Evolutionary conservation across 1,140 invertebrate genomes (phyloP).

Genomic region (Ceratitis capitata): DNA sequence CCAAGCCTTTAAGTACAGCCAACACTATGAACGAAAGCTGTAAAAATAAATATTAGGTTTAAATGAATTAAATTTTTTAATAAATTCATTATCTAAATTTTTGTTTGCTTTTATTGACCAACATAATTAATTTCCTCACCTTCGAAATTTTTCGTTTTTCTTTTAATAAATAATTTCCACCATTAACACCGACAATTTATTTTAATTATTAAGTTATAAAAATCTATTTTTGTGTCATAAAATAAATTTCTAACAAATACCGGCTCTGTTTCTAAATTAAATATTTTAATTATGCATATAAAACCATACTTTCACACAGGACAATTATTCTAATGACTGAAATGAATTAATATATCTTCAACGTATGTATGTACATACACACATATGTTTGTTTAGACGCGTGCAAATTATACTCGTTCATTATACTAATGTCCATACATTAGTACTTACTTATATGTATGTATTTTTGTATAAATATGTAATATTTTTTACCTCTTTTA

Average conservation of each 20-base stretch:
- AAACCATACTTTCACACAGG: background rate
- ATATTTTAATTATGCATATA: background rate
- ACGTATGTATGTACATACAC: background rate
- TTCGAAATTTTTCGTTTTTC: no score
- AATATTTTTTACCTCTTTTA: background rate
- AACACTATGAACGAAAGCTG: no score
- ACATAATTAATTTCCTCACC: no score
- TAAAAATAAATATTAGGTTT: no score
- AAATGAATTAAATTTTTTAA: no score
- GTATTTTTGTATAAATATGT: background rate
- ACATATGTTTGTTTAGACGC: background rate
- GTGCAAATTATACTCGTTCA: background rate
- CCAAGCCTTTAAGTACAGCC: no score
- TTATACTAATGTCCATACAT: background rate
- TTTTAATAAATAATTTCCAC: no score
- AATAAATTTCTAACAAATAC: no score
- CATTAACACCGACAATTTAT: background rate
- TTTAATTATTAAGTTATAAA: background rate
- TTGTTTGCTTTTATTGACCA: no score
- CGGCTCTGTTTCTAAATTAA: background rate
- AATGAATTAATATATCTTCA: no score
- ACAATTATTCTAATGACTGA: background rate
- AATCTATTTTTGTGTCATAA: background rate
- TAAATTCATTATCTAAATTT: no score
- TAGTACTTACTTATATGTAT: background rate